Conservation (phyloP, 2,797 vertebrate genomes). For the Acanthornis magna region DNA sequence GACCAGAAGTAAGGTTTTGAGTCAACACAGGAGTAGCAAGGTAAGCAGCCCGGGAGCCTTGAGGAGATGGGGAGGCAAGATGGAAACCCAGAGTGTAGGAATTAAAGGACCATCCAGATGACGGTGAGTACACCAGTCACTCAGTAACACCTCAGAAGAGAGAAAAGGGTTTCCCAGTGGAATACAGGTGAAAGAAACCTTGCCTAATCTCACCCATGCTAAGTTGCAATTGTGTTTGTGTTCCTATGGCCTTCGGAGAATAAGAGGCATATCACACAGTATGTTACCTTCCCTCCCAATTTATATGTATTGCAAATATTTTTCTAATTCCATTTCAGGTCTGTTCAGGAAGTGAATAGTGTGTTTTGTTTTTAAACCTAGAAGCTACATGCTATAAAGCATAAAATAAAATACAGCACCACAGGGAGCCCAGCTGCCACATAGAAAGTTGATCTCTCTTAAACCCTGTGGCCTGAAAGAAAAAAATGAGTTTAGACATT, state of each 20-base stretch:
- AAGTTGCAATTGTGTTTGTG: not conserved
- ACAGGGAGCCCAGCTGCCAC: constrained; percentile 43
- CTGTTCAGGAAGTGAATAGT: constrained; percentile 41
- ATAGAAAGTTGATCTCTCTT: constrained; percentile 42
- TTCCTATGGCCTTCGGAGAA: not conserved
- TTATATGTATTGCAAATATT: not conserved
- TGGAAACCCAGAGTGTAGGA: not conserved
- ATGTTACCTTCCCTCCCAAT: not conserved
- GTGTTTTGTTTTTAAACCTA: constrained; percentile 48
- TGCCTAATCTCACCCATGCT: not conserved
- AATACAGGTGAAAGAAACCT: not conserved
- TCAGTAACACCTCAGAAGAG: not conserved
- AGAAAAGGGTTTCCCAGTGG: not conserved
- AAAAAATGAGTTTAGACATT: constrained; percentile 32
- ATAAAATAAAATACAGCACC: constrained; percentile 54
- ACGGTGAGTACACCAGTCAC: not conserved
- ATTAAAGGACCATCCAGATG: not conserved
- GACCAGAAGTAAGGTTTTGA: not conserved
- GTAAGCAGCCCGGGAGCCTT: not conserved
- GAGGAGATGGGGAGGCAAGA: not conserved
- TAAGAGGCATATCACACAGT: not conserved
- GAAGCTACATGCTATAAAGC: constrained; percentile 49
- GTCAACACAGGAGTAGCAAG: not conserved
- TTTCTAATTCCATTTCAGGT: constrained; percentile 32
- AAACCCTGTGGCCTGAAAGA: constrained; percentile 37